A percentile compares a stretch with the other conserved stretches of the same genome.
These are phyloP conservation scores for Plagodis pulveraria DNA, from an alignment of 2,888 invertebrate species.

Conservation along the genomic window DNA sequence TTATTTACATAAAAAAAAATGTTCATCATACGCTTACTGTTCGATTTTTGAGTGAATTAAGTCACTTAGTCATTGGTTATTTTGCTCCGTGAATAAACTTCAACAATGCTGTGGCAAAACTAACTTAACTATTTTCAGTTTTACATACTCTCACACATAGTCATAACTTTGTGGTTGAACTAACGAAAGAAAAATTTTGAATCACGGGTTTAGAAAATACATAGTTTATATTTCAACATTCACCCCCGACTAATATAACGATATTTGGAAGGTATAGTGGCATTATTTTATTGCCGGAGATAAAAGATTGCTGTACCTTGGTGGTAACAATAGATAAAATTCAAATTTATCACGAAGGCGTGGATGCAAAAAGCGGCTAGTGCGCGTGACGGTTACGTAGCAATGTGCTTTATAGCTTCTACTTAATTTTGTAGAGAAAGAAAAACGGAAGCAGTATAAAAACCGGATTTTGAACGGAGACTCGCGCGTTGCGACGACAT, in stretches of 20 bases:
- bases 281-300: constrained; percentile 34
- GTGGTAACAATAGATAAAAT: constrained; percentile 45
- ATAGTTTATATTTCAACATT: no score
- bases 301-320: constrained; percentile 23
- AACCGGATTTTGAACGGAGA: constrained; percentile 56
- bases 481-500: constrained; percentile 48
- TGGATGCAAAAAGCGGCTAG: constrained; percentile 8
- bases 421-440: constrained; percentile 55
- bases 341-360: constrained; percentile 48
- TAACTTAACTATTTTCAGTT: no score
- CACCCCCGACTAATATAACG: background rate
- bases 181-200: no score
- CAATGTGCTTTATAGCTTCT: constrained; percentile 15
- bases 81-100: no score
- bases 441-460: constrained; percentile 56
- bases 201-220: no score
- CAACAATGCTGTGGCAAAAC: no score
- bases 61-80: no score
- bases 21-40: no score
- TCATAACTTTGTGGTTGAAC: background rate
- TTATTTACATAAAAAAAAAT: no score
- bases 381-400: constrained; percentile 4
- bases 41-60: no score
- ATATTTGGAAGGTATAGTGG: constrained; percentile 35
- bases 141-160: no score